phyloP scores from a whole-genome alignment of 2,797 vertebrate genomes.

The Hephaestus fuliginosus region DNA sequence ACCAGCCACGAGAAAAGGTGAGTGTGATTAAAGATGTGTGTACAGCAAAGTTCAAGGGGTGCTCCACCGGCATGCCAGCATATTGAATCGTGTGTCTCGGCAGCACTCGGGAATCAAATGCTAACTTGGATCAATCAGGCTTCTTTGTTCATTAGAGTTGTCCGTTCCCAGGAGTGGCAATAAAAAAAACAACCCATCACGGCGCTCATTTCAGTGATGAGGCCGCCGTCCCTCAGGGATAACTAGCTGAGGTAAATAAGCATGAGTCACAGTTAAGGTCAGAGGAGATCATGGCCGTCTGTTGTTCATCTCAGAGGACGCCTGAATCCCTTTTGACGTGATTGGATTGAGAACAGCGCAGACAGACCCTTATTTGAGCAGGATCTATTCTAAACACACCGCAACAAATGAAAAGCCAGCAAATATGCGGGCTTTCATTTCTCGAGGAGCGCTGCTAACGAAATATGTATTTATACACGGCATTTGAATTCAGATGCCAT shows the following conservation, averaged over 20 bases:
- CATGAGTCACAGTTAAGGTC: slow-evolving; percentile 72
- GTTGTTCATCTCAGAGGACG: slow-evolving; percentile 57
- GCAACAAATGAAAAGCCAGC: not conserved
- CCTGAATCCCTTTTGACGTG: slow-evolving; percentile 48
- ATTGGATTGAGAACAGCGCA: slow-evolving; percentile 35
- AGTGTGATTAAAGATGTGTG: slow-evolving; percentile 73
- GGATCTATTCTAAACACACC: not conserved
- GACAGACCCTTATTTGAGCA: slow-evolving; percentile 42
- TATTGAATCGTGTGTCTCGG: slow-evolving; percentile 36
- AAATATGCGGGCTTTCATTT: slow-evolving; percentile 17
- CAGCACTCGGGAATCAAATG: slow-evolving; percentile 56
- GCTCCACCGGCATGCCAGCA: slow-evolving; percentile 43
- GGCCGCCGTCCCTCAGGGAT: slow-evolving; percentile 51
- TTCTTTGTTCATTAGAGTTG: slow-evolving; percentile 72
- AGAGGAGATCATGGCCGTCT: slow-evolving; percentile 61
- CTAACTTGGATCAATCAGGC: slow-evolving; percentile 71
- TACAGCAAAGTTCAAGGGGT: slow-evolving; percentile 67
- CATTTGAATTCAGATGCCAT: slow-evolving; percentile 43
- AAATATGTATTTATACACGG: slow-evolving; percentile 47
- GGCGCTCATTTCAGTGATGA: slow-evolving; percentile 63
- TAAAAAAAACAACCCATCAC: slow-evolving; percentile 48
- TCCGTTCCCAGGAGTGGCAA: slow-evolving; percentile 53
- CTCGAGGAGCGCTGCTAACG: slow-evolving; percentile 13
- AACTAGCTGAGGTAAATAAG: slow-evolving; percentile 69
- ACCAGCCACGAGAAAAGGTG: slow-evolving; percentile 64